Percentiles rank a stretch among this genome's conserved stretches.
These are phyloP conservation scores for Spheniscus mendiculus DNA, from an alignment of 2,113 vertebrate genomes.

Conservation along the genomic window DNA sequence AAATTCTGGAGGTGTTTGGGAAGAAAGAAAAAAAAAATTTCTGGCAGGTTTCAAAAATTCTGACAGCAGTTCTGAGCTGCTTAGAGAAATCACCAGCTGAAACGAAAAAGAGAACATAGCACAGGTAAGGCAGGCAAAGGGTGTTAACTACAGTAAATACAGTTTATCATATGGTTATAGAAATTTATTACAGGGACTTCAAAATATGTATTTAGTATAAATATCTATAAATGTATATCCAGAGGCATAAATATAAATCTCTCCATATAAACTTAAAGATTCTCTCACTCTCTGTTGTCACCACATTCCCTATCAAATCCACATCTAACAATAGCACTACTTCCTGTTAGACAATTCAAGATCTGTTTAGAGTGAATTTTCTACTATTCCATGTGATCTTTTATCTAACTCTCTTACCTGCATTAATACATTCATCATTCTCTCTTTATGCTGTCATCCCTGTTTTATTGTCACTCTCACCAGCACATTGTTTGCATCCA, in stretches of 20 bases:
- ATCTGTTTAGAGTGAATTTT: slow-evolving; percentile 31
- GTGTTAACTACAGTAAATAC: slow-evolving; percentile 39
- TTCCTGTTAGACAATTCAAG: background rate
- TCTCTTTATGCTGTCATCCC: slow-evolving; percentile 47
- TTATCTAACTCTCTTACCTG: slow-evolving; percentile 47
- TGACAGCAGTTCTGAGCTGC: slow-evolving; percentile 28
- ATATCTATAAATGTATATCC: slow-evolving; percentile 53
- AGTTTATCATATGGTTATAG: slow-evolving; percentile 49
- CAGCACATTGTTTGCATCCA: slow-evolving; percentile 54
- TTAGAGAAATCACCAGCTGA: slow-evolving; percentile 16
- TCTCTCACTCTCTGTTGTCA: slow-evolving; percentile 38
- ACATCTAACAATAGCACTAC: background rate
- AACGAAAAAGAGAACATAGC: background rate
- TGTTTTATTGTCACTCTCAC: slow-evolving; percentile 50
- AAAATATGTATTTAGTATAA: slow-evolving; percentile 52
- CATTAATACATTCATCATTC: slow-evolving; percentile 52
- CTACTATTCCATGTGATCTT: background rate
- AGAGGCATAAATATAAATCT: slow-evolving; percentile 56
- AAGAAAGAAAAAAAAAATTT: background rate
- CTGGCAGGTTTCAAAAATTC: slow-evolving; percentile 23
- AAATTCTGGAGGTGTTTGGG: background rate
- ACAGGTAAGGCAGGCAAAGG: slow-evolving; percentile 2
- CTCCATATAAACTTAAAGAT: background rate
- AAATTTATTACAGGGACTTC: slow-evolving; percentile 47
- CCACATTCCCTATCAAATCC: background rate